These are phyloP conservation scores for Exaiptasia diaphana DNA, from an alignment of 64 coral and sea anemone species.

Conservation along the genomic window DNA sequence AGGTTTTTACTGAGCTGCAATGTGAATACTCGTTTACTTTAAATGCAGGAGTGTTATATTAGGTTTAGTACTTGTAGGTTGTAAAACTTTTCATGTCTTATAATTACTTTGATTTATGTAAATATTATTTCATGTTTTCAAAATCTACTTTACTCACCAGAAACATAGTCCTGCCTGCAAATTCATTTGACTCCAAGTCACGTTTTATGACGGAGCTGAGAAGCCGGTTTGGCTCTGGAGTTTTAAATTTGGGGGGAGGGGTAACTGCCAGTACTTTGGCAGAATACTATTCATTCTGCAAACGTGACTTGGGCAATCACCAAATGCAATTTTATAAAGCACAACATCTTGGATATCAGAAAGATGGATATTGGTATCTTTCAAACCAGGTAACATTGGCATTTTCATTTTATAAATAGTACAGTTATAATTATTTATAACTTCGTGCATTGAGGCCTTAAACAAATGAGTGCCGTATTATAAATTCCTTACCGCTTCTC, in stretches of 20 bases:
- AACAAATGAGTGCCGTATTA: too few relatives aligned
- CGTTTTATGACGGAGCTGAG: background rate
- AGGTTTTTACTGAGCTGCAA: too few relatives aligned
- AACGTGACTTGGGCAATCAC: background rate
- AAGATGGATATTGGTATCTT: constrained; percentile 1
- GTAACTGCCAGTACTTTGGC: background rate
- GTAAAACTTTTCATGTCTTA: too few relatives aligned
- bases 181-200: background rate
- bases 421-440: too few relatives aligned
- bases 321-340: background rate
- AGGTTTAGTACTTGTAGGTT: too few relatives aligned
- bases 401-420: background rate
- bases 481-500: too few relatives aligned
- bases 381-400: constrained; percentile 6
- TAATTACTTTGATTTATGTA: too few relatives aligned
- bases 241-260: constrained; percentile 12
- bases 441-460: too few relatives aligned
- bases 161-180: background rate
- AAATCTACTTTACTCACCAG: background rate
- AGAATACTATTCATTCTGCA: constrained; percentile 10
- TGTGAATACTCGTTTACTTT: too few relatives aligned
- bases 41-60: too few relatives aligned
- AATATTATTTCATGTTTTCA: background rate
- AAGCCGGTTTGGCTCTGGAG: background rate
- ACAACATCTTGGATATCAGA: constrained; percentile 2